These are phyloP conservation scores for Promerops cafer DNA, from an alignment of 2,113 vertebrate genomes.

Conservation along the genomic window DNA sequence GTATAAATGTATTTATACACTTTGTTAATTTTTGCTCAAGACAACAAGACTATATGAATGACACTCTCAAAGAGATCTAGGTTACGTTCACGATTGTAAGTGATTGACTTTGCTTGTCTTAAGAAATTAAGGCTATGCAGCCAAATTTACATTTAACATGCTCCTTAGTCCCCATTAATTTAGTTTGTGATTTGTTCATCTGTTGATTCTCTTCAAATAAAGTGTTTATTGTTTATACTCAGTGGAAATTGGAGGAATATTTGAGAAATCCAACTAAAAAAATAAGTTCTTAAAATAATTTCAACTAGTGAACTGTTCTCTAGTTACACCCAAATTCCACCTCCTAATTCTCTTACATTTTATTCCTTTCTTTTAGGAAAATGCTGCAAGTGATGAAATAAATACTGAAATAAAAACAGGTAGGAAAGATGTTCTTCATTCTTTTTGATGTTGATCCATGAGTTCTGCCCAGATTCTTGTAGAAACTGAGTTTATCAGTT, in stretches of 20 bases:
- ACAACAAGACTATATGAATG: background rate
- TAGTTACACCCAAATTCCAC: background rate
- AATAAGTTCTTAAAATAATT: background rate
- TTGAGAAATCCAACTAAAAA: background rate
- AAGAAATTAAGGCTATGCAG: background rate
- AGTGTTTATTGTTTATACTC: background rate
- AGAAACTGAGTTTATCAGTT: background rate
- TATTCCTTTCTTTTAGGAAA: slow-evolving; percentile 28
- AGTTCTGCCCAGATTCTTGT: background rate
- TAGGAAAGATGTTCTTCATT: background rate
- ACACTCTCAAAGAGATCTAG: background rate
- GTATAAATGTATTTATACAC: background rate
- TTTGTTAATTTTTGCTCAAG: background rate
- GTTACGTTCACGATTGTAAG: background rate
- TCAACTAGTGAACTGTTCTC: background rate
- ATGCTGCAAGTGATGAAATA: background rate
- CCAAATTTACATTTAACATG: background rate
- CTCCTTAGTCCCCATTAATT: background rate
- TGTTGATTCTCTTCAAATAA: background rate
- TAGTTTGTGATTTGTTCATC: background rate
- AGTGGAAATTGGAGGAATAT: background rate
- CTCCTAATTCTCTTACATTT: background rate
- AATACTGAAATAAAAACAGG: background rate
- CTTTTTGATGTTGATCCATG: background rate
- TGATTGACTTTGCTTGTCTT: background rate